Evolutionary conservation across 1,140 invertebrate genomes (phyloP), one percentile per base, ranked within the genome.

Genomic region (Homarus americanus): DNA sequence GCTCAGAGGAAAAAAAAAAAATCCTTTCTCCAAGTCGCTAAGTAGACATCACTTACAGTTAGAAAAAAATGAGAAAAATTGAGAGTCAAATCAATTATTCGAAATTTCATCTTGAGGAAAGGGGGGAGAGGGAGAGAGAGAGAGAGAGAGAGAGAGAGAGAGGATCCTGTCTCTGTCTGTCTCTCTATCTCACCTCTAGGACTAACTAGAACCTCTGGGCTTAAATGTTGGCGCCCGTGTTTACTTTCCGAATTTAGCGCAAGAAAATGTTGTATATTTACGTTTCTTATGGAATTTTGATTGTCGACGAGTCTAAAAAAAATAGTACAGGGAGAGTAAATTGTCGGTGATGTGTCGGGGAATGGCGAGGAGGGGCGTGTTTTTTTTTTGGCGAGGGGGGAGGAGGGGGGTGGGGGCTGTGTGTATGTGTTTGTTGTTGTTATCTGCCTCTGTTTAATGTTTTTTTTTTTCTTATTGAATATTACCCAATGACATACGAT

Each of bases 51-150:
- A 76, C 75, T 76, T 76, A 76, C 75, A 76, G 75, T 76, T 76
- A 76, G 36, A 76, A 76, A 76, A 72, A 76, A 76, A 76, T 76
- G 75, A 76, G 75, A 76, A 76, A 76, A 76, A 76, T 76, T 76
- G 75, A 76, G 75, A 76, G 75, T 44, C 75, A 76, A 76, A 76
- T 76, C 75, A 76, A 76, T 76, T 76, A 76, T 76, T 76, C 75
- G 75, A 41, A 76, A 76, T 76, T 76, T 76, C 75, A 76, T 76
- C 75, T 76, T 15, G 75, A 40, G 75, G 24, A 76, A 76, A n/a
- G 41, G 36, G 36, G 38, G 75, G 40, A 12, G 17, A 38, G 32
- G 17, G 12, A 58, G 17, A 20, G 53, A 20, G 53, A 58, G 53
- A 20, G 53, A 20, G 17, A n/a, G 53, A 17, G 10, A 9, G 53